Conservation (phyloP, 2,797 vertebrate species). For the Sebastes reedi region DNA sequence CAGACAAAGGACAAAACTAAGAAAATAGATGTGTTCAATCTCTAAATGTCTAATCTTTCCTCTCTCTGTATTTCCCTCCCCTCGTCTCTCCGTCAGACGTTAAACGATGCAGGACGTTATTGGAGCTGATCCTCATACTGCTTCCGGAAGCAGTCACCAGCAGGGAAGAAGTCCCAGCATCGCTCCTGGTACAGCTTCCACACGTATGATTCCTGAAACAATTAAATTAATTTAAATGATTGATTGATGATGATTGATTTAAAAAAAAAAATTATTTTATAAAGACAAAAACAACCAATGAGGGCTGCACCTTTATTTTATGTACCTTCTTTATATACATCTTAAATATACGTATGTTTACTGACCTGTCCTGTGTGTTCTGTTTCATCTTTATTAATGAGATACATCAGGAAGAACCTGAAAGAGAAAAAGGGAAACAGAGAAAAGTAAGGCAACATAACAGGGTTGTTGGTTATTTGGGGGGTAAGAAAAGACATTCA, state of each 20-base stretch:
- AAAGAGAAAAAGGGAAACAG: background rate
- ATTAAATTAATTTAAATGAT: no score
- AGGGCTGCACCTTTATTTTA: background rate
- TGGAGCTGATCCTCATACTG: constrained; percentile 94
- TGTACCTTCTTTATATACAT: background rate
- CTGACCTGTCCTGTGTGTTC: constrained; percentile 95
- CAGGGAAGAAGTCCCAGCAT: constrained; percentile 96
- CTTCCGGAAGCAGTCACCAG: constrained; percentile 95
- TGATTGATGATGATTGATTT: no score
- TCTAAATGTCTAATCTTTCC: constrained; percentile 18
- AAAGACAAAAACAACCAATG: background rate
- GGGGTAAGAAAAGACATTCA: background rate
- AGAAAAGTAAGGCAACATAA: background rate
- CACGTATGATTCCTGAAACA: constrained; percentile 90
- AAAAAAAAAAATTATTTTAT: background rate
- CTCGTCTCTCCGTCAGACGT: constrained; percentile 1
- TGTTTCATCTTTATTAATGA: constrained; percentile 96
- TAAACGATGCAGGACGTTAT: constrained; percentile 61
- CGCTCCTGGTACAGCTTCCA: constrained; percentile 97
- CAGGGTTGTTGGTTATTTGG: background rate
- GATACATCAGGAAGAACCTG: constrained; percentile 97
- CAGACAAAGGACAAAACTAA: constrained; percentile 59
- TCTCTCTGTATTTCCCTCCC: background rate
- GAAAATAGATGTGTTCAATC: constrained; percentile 30
- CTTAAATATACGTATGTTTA: background rate